phyloP scores from a whole-genome alignment of 2,113 vertebrate genomes.

The Caretta caretta region DNA sequence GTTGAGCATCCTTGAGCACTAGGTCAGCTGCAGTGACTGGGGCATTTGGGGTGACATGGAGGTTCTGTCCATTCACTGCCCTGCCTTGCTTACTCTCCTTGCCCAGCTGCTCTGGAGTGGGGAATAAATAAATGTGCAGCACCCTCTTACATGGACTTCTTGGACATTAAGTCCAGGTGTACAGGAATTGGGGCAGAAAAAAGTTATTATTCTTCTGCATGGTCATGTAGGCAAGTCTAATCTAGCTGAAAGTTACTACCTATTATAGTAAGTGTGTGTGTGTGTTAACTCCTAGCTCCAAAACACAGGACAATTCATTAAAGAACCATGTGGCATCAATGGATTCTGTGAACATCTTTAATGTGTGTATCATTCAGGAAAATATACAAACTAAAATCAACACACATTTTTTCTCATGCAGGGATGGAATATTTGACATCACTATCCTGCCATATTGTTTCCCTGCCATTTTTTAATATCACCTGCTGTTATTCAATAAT shows the following conservation, averaged over 20 bases:
- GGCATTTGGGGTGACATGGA: no score
- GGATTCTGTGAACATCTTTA: not conserved
- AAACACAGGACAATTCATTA: not conserved
- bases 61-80: no score
- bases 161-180: not conserved
- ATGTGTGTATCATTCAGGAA: not conserved
- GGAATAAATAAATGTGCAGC: not conserved
- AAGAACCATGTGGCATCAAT: not conserved
- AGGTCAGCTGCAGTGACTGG: no score
- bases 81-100: no score
- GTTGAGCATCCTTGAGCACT: no score
- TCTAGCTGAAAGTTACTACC: not conserved
- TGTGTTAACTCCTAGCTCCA: not conserved
- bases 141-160: fast-evolving
- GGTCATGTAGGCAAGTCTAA: not conserved
- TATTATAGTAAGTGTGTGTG: not conserved
- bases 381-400: not conserved
- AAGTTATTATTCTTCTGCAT: not conserved
- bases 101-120: not conserved
- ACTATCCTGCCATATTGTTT: not conserved
- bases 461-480: slow-evolving; percentile 17
- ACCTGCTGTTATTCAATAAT: slow-evolving; percentile 5
- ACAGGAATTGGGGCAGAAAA: not conserved
- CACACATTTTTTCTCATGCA: not conserved
- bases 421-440: not conserved